phyloP scores from a whole-genome alignment of 1,140 invertebrate species.

The Pseudomyrmex sp. region DNA sequence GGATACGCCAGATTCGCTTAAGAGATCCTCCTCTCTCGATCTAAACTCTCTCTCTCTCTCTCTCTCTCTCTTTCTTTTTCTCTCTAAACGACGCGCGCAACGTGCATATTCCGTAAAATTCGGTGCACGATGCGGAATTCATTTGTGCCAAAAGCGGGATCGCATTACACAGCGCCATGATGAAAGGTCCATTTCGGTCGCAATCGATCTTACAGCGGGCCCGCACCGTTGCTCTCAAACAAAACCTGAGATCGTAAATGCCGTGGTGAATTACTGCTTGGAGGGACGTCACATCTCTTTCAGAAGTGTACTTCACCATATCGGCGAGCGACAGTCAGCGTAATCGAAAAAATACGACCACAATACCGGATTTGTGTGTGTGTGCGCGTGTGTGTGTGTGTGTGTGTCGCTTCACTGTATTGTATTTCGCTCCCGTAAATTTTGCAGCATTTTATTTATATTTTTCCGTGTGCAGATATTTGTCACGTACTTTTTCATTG shows the following conservation, averaged over 20 bases:
- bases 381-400: no score
- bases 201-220: constrained; percentile 53
- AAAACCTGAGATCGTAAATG: constrained; percentile 59
- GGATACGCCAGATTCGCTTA: constrained; percentile 14
- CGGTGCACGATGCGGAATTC: constrained; percentile 45
- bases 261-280: constrained; percentile 52
- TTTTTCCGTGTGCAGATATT: neutral
- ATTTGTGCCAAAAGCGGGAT: constrained; percentile 23
- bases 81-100: neutral
- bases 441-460: constrained; percentile 26
- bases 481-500: neutral
- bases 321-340: constrained; percentile 20
- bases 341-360: constrained; percentile 57
- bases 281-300: constrained; percentile 33
- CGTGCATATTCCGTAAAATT: constrained; percentile 40
- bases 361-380: neutral
- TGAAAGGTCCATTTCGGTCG: constrained; percentile 48
- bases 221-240: constrained; percentile 53
- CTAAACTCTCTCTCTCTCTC: no score
- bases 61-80: no score
- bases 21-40: constrained; percentile 37
- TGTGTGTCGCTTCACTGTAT: constrained; percentile 33
- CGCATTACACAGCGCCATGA: constrained; percentile 39
- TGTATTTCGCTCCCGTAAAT: constrained; percentile 5
- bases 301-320: constrained; percentile 33